Base-by-base conservation (phyloP, 53 echinoderm and acorn worm genomes). In the Actinopyga echinites region DNA sequence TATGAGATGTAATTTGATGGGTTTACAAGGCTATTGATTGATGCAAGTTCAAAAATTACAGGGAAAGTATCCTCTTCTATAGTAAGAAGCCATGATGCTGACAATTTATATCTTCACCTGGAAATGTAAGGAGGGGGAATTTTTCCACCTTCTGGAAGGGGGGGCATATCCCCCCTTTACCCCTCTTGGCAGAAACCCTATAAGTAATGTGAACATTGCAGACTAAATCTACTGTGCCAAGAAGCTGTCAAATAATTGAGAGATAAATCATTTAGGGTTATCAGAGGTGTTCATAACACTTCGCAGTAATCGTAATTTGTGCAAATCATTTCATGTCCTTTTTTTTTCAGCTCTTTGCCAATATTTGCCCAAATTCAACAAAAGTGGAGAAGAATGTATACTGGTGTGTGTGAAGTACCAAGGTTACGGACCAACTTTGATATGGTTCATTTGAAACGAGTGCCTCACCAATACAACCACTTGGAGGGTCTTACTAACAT, bases 381-480 rank as follows among this genome's bases (percentile, higher is more conserved):
- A 80, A 94, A 90, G 71, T 97, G 99, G 99, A 79, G 99, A 30
- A 87, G 99, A 29, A 90, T 97, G 92, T 97, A 97, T 84, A 94
- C 93, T 0, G 99, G 99, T 0, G 85, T 94, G 35, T 89, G 91
- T 26, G 99, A 97, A 69, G 94, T 88, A 11, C 94, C 94, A 26
- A 94, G 99, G 34, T 86, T 92, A 5, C 80, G 94, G 13, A 97
- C 99, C 22, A 91, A 88, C 86, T 97, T 90, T 92, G 99, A 97
- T 86, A 95, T 97, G 89, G 94, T 97, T 1, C 94, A 95, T 32
- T 89, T 95, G 19, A 92, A 90, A 79, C 59, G 90, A 10, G 92
- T 84, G n/a, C 94, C 94, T 3, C 92, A 94, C 69, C 99, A 97
- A 85, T 92, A 82, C 61, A 87, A 90, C 75, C 99, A 97, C 59